A percentile compares a stretch with the other conserved stretches of the same genome.
Conservation (phyloP, 2,797 vertebrate genomes). For the Anniella stebbinsi region DNA sequence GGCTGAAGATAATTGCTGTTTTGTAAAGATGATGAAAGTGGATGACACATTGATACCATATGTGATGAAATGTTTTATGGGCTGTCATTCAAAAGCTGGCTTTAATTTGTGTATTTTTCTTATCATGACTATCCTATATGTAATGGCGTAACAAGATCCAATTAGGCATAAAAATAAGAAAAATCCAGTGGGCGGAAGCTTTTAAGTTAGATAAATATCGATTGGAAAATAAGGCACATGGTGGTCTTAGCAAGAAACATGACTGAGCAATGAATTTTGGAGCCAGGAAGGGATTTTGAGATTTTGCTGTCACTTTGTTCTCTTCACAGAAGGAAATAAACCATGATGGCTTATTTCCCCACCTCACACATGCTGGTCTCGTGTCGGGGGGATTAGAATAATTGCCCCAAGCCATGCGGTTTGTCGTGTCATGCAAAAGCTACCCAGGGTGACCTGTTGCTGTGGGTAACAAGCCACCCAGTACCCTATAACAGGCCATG, state of each 20-base stretch:
- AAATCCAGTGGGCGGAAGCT: neutral
- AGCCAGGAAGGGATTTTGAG: neutral
- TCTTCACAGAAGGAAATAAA: too few relatives aligned
- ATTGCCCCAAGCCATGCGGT: too few relatives aligned
- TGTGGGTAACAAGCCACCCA: too few relatives aligned
- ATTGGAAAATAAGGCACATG: neutral
- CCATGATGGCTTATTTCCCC: too few relatives aligned
- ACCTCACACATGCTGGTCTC: too few relatives aligned
- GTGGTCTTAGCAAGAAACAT: neutral
- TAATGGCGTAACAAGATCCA: neutral
- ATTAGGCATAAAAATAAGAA: slow-evolving; percentile 30
- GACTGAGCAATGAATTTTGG: neutral
- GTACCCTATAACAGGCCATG: too few relatives aligned
- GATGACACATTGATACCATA: neutral
- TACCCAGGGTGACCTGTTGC: too few relatives aligned
- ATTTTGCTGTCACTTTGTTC: neutral
- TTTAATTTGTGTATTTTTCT: neutral
- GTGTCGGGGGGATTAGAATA: too few relatives aligned
- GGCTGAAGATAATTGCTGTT: slow-evolving; percentile 23
- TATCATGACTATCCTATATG: rapidly evolving
- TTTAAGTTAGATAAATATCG: slow-evolving; percentile 31
- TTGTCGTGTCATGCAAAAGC: too few relatives aligned
- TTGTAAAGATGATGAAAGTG: slow-evolving; percentile 24
- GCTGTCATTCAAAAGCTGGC: neutral
- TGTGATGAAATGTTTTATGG: slow-evolving; percentile 1